Base-by-base conservation (phyloP, 2,888 invertebrate genomes). In the Alentia gelatinosa region DNA sequence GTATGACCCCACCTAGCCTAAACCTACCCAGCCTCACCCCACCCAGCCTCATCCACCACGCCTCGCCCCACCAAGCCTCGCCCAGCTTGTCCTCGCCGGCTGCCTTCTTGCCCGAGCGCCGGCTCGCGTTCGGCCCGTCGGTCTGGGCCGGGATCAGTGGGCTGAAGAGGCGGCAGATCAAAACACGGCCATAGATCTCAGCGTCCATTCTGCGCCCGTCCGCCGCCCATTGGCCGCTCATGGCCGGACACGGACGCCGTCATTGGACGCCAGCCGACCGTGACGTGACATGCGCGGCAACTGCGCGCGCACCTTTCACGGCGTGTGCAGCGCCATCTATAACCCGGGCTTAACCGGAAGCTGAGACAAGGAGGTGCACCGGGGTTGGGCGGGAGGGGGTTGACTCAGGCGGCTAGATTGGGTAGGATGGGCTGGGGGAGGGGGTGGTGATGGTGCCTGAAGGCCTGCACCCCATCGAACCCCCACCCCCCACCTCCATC, bases 281-380 rank as follows among this genome's bases (percentile, higher is more conserved):
- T 35, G 79, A 79, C 79, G 79, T 39, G 79, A 79, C 79, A 79
- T n/a, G 35, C 23, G 35, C 79, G 19, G 37, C 12, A 33, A 30
- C 74, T 74, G 74, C 74, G 33, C 74, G 33, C 74, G 74, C 74
- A 79, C 79, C 79, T 79, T 79, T 79, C 79, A 79, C 37, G 1
- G 39, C 39, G 79, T 23, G 23, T n/a, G 79, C 79, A 39, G 79
- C 79, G 79, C 79, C 79, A 79, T 79, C 79, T 79, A 79, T 79
- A 37, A 79, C 79, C 79, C 19, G 26, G 74, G 30, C 26, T 26
- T 26, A 74, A 74, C 74, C 74, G 74, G 74, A 74, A 74, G 74
- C 30, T 26, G 74, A 33, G 74, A 74, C 74, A 74, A 74, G 74
- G 30, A 33, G 30, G 74, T 12, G 19, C n/a, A 33, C 30, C 4